These are phyloP conservation scores for Theristus sp. DNA, from an alignment of 2,888 invertebrate species.

Conservation along the genomic window DNA sequence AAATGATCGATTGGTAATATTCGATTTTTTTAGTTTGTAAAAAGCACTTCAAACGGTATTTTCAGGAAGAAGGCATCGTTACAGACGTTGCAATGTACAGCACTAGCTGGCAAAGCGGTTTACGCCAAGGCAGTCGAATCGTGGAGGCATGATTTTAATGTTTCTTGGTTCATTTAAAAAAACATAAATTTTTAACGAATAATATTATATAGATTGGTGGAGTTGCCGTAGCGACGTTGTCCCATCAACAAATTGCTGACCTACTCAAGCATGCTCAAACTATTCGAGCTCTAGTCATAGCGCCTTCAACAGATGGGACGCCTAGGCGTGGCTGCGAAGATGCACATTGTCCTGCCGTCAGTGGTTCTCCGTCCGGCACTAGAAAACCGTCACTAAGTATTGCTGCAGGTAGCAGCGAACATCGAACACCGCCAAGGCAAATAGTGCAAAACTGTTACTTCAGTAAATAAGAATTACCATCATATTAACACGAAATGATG, in stretches of 20 bases:
- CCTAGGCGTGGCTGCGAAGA: slow-evolving; percentile 39
- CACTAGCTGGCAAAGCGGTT: slow-evolving; percentile 48
- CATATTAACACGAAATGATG: neutral
- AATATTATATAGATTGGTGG: neutral
- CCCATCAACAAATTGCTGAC: slow-evolving; percentile 80
- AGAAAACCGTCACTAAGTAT: neutral
- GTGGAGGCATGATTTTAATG: slow-evolving; percentile 44
- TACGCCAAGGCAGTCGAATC: slow-evolving; percentile 66
- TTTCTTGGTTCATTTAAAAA: neutral
- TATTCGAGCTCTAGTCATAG: slow-evolving; percentile 62
- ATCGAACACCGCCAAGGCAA: neutral
- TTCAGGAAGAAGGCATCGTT: slow-evolving; percentile 49
- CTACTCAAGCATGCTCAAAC: slow-evolving; percentile 67
- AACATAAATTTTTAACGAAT: neutral
- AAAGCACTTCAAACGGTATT: neutral
- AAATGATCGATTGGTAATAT: neutral
- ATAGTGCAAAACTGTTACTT: too few species aligned
- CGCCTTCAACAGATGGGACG: slow-evolving; percentile 47
- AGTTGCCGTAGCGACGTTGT: slow-evolving; percentile 49
- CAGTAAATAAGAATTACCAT: too few species aligned
- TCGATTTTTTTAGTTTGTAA: too few species aligned
- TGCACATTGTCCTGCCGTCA: slow-evolving; percentile 7
- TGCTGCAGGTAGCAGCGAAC: neutral
- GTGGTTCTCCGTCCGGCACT: neutral
- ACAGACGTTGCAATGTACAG: slow-evolving; percentile 62